A percentile compares a stretch with the other conserved stretches of the same genome.
These are phyloP conservation scores for Tinamus guttatus DNA, from an alignment of 2,113 vertebrate genomes.

Conservation along the genomic window DNA sequence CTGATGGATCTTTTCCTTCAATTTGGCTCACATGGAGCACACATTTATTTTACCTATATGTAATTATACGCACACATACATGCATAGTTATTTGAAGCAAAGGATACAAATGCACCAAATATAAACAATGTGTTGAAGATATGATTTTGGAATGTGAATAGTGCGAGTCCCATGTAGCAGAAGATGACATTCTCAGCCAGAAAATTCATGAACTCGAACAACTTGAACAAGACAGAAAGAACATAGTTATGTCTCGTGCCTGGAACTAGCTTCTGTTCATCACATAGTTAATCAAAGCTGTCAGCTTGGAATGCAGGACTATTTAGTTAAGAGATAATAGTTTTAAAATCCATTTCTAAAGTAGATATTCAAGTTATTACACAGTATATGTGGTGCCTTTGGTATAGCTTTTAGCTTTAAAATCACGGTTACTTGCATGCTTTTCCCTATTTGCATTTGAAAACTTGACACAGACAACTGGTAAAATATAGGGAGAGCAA, in stretches of 20 bases:
- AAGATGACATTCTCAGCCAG: conserved; percentile 91
- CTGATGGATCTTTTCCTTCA: background rate
- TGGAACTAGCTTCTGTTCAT: background rate
- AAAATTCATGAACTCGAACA: conserved; percentile 91
- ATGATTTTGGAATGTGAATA: conserved; percentile 86
- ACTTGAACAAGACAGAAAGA: conserved; percentile 79
- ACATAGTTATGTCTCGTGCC: conserved; percentile 13
- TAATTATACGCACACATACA: fast-evolving
- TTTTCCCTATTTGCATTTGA: background rate
- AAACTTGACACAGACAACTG: background rate
- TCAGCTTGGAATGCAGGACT: background rate
- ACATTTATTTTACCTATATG: background rate
- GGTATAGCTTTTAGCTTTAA: background rate
- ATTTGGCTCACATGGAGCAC: background rate
- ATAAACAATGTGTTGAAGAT: conserved; percentile 87
- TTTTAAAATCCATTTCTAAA: background rate
- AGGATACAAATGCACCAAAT: conserved; percentile 89
- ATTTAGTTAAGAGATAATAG: background rate
- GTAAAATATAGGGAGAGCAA: background rate
- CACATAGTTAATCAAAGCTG: background rate
- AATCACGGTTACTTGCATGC: background rate
- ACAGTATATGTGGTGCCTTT: background rate
- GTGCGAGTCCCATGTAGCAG: conserved; percentile 87
- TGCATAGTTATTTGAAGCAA: conserved; percentile 52
- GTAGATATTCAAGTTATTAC: background rate